A percentile compares a stretch with the other conserved stretches of the same genome.
Evolutionary conservation across 2,113 vertebrate species (phyloP).

Genomic region (Sturnus vulgaris): DNA sequence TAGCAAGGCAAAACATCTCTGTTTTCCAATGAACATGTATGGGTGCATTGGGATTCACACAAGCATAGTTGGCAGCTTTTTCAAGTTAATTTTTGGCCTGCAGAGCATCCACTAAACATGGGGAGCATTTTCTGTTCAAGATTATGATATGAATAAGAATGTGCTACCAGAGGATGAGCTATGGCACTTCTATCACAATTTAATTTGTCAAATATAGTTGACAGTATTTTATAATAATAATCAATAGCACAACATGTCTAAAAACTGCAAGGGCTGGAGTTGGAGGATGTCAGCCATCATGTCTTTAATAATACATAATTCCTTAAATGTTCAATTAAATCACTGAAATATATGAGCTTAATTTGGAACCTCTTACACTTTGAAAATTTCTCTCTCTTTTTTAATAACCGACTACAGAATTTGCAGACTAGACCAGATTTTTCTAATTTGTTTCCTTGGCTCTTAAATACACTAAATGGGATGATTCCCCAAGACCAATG

Average conservation of each 20-base stretch:
- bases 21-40: slow-evolving; percentile 17
- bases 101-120: not conserved
- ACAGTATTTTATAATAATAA: not conserved
- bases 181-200: not conserved
- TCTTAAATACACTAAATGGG: not conserved
- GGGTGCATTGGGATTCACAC: slow-evolving; percentile 6
- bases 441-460: not conserved
- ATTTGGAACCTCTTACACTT: slow-evolving; percentile 18
- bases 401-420: not conserved
- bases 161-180: not conserved
- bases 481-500: not conserved
- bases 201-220: not conserved
- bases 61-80: slow-evolving; percentile 47
- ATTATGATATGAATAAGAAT: slow-evolving; percentile 35
- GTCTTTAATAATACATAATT: slow-evolving; percentile 40
- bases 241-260: not conserved
- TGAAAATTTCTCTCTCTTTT: not conserved
- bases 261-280: not conserved
- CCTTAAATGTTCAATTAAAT: slow-evolving; percentile 18
- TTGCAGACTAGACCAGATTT: not conserved
- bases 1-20: slow-evolving; percentile 33
- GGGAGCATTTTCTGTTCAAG: slow-evolving; percentile 6
- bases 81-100: slow-evolving; percentile 48
- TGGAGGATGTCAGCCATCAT: not conserved
- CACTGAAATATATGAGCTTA: not conserved